Conservation (phyloP, 2,797 vertebrate species). For the Atherinosoma microstoma region DNA sequence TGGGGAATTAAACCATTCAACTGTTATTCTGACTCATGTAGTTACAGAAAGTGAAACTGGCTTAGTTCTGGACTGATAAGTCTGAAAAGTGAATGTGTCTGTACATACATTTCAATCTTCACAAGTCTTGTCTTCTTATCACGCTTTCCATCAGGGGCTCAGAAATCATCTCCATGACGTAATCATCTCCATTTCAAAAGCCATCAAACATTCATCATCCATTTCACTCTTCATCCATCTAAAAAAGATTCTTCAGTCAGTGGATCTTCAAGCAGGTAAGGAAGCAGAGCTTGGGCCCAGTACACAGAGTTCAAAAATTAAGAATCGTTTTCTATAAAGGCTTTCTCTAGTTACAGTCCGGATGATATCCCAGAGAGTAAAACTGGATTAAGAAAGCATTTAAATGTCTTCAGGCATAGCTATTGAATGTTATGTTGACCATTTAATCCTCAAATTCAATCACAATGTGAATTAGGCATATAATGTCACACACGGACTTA, state of each 20-base stretch:
- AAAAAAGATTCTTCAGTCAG: constrained; percentile 52
- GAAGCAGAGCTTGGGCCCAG: constrained; percentile 21
- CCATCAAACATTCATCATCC: constrained; percentile 56
- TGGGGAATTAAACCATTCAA: constrained; percentile 33
- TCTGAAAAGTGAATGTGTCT: constrained; percentile 46
- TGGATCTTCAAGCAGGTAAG: constrained; percentile 76
- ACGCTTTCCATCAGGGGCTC: constrained; percentile 55
- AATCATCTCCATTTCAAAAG: constrained; percentile 62
- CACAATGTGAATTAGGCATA: too few species aligned
- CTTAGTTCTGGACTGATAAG: constrained; percentile 16
- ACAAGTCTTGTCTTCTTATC: constrained; percentile 55
- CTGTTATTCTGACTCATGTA: constrained; percentile 33
- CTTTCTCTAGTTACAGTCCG: too few species aligned
- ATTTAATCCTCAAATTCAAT: too few species aligned
- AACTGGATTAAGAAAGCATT: neutral
- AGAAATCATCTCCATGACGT: constrained; percentile 52
- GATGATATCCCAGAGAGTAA: neutral
- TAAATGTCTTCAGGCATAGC: too few species aligned
- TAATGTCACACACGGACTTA: too few species aligned
- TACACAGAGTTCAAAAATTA: neutral
- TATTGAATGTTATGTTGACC: too few species aligned
- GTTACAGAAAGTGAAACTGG: constrained; percentile 10
- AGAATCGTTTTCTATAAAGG: neutral
- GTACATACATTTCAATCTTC: constrained; percentile 48
- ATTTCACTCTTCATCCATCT: constrained; percentile 57